A percentile compares a stretch with the other conserved stretches of the same genome.
Evolutionary conservation across 2,113 vertebrate species (phyloP).

Genomic region (Felis chaus): DNA sequence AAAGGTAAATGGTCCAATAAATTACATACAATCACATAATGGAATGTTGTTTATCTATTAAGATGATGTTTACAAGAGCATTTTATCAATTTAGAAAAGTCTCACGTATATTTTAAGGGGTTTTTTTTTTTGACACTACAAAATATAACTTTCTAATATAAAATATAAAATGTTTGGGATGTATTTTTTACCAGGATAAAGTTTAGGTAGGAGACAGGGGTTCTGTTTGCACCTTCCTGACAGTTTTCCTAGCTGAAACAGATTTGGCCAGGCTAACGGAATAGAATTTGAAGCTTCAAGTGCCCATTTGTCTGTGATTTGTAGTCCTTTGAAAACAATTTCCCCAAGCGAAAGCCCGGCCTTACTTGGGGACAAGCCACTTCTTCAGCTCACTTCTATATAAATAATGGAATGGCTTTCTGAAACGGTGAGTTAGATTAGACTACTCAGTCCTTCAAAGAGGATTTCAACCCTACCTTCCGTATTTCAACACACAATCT

Average conservation of each 20-base stretch:
- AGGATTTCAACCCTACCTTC: background rate
- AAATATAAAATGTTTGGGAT: background rate
- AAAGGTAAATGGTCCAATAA: background rate
- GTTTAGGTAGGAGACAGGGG: background rate
- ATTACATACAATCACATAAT: background rate
- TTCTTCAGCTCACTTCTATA: background rate
- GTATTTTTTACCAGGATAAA: conserved; percentile 27
- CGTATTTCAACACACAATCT: background rate
- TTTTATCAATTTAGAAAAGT: conserved; percentile 29
- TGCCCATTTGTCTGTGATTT: background rate
- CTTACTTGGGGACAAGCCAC: background rate
- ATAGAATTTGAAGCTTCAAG: background rate
- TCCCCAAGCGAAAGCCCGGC: background rate
- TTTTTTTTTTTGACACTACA: background rate
- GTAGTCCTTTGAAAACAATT: background rate
- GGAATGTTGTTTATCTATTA: background rate
- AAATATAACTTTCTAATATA: background rate
- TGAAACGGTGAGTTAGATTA: background rate
- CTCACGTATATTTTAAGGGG: background rate
- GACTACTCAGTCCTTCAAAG: background rate
- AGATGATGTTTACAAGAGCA: conserved; percentile 2
- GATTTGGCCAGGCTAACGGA: background rate
- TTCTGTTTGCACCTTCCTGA: background rate
- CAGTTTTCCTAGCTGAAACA: conserved; percentile 3
- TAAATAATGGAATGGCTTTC: background rate